These are phyloP conservation scores for Naso thynnoides DNA, from an alignment of 2,797 vertebrate genomes.

Conservation along the genomic window DNA sequence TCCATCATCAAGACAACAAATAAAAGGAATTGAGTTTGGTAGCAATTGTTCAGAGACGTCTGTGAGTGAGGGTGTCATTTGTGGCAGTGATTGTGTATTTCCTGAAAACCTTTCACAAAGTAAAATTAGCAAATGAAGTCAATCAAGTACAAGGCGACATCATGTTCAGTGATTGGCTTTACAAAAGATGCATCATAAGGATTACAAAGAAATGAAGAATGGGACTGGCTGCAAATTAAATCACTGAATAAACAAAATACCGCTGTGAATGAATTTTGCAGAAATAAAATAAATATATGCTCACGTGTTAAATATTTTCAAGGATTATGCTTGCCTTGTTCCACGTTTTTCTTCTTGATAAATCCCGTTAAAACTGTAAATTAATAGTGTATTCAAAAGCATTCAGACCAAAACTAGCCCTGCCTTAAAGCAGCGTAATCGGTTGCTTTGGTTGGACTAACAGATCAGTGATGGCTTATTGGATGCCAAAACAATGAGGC, in stretches of 20 bases:
- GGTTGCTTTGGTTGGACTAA: neutral
- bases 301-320: neutral
- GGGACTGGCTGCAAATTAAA: neutral
- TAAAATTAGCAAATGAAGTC: constrained; percentile 29
- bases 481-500: no score
- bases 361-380: neutral
- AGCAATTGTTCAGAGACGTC: constrained; percentile 38
- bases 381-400: neutral
- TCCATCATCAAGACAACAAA: constrained; percentile 52
- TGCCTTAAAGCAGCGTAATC: neutral
- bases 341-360: neutral
- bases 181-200: constrained; percentile 3
- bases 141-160: constrained; percentile 20
- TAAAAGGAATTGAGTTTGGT: constrained; percentile 41
- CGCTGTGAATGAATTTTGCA: neutral
- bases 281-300: neutral
- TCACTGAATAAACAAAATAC: no score
- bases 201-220: constrained; percentile 17
- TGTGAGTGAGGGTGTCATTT: constrained; percentile 28
- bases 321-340: neutral
- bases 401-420: neutral
- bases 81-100: constrained; percentile 40
- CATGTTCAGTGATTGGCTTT: constrained; percentile 1
- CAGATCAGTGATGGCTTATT: no score
- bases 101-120: constrained; percentile 26